These are phyloP conservation scores for Eupithecia exiguata DNA, from an alignment of 2,888 invertebrate genomes.

Conservation along the genomic window DNA sequence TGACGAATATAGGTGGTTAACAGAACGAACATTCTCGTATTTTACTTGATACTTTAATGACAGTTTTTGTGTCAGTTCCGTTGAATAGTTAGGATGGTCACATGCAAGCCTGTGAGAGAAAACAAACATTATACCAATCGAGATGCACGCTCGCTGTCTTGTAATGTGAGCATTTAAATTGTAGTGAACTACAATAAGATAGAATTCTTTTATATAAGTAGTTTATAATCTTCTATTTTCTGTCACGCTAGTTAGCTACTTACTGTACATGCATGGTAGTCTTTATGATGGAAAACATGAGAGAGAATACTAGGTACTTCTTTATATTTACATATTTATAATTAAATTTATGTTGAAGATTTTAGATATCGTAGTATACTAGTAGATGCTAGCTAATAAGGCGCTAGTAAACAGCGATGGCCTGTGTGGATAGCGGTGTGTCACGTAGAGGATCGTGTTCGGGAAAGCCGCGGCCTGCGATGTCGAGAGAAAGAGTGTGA, in stretches of 20 bases:
- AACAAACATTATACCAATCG: slow-evolving; percentile 63
- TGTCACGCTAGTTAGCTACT: background rate
- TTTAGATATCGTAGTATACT: background rate
- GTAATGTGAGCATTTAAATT: slow-evolving; percentile 17
- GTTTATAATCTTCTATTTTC: background rate
- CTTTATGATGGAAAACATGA: background rate
- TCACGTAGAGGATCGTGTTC: slow-evolving; percentile 49
- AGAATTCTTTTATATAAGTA: too few species aligned
- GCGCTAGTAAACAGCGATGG: slow-evolving; percentile 19
- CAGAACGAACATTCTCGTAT: slow-evolving; percentile 65
- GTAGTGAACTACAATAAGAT: background rate
- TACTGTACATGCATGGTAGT: background rate
- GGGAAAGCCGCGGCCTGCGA: slow-evolving; percentile 72
- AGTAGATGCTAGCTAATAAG: slow-evolving; percentile 4
- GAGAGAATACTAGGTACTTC: background rate
- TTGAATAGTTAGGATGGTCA: slow-evolving; percentile 76
- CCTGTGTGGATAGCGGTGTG: slow-evolving; percentile 32
- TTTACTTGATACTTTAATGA: slow-evolving; percentile 73
- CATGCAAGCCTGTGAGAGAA: slow-evolving; percentile 73
- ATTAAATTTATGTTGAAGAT: background rate
- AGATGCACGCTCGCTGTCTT: slow-evolving; percentile 40
- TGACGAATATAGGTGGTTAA: slow-evolving; percentile 55
- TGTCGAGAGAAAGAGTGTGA: slow-evolving; percentile 81
- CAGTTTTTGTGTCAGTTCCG: slow-evolving; percentile 79
- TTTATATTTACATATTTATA: background rate